Evolutionary conservation across 1,140 invertebrate species (phyloP).

Genomic region (Drosophila murphyi): DNA sequence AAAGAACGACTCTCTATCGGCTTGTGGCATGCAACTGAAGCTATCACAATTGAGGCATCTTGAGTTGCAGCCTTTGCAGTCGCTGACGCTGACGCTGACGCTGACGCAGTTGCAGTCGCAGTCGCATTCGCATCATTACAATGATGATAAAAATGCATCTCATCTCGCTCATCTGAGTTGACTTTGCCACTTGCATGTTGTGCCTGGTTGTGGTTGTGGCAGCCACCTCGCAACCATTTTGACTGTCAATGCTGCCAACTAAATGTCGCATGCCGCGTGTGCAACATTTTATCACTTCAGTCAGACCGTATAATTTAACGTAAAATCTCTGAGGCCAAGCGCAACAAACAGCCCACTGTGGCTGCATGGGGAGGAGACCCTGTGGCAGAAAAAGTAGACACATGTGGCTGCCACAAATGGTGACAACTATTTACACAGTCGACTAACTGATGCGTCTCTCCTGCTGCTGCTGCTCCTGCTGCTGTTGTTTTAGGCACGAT

Average conservation of each 20-base stretch:
- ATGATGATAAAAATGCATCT: constrained; percentile 17
- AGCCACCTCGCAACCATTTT: constrained; percentile 18
- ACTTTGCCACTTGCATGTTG: neutral
- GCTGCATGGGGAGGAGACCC: neutral
- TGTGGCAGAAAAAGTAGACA: neutral
- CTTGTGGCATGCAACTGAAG: constrained; percentile 3
- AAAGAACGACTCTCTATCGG: neutral
- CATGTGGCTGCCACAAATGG: constrained; percentile 68
- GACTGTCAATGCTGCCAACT: constrained; percentile 46
- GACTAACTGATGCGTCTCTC: constrained; percentile 51
- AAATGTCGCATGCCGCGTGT: constrained; percentile 62
- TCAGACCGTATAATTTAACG: constrained; percentile 82
- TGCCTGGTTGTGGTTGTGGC: neutral
- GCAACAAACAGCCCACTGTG: constrained; percentile 22
- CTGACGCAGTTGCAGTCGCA: neutral
- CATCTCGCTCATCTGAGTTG: constrained; percentile 12
- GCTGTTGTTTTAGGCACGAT: constrained; percentile 59
- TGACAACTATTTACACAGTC: constrained; percentile 76
- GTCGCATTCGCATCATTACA: constrained; percentile 24
- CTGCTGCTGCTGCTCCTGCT: neutral
- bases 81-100: neutral
- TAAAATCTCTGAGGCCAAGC: constrained; percentile 71
- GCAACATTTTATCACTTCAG: constrained; percentile 79
- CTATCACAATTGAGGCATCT: constrained; percentile 22
- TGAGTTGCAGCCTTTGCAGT: constrained; percentile 13